Conservation (phyloP, 2,888 invertebrate species). For the Lepidonotus clava region DNA sequence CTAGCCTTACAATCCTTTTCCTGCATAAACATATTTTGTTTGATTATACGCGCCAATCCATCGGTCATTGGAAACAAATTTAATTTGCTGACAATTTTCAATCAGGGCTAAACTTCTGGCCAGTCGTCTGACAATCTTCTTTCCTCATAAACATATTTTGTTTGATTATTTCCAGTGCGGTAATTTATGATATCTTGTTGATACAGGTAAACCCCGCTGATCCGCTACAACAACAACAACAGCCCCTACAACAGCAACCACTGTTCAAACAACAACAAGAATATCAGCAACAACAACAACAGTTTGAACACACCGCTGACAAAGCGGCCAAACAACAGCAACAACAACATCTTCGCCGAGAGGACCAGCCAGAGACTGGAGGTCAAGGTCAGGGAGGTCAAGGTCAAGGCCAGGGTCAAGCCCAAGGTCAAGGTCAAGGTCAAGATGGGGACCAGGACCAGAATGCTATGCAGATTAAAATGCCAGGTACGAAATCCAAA, state of each 20-base stretch:
- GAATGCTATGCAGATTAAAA: constrained; percentile 21
- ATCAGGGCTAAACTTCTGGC: no score
- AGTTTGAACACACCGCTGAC: no score
- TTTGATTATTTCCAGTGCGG: no score
- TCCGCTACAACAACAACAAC: background rate
- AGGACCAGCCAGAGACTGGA: no score
- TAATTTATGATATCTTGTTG: background rate
- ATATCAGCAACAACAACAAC: background rate
- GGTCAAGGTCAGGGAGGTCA: background rate
- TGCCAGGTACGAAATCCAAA: constrained; percentile 18
- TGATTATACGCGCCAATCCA: no score
- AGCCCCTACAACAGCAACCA: background rate
- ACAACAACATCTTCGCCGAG: background rate
- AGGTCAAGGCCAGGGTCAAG: background rate
- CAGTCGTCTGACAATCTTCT: no score
- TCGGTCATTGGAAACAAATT: no score
- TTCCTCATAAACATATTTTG: no score
- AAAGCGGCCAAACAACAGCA: background rate
- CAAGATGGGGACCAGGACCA: background rate
- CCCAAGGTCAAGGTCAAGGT: background rate
- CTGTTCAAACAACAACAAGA: background rate
- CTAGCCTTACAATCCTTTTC: no score
- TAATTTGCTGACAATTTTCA: no score
- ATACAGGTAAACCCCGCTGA: background rate
- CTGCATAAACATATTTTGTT: no score